phyloP scores from a whole-genome alignment of 2,113 vertebrate genomes.

The Rattus rattus region DNA sequence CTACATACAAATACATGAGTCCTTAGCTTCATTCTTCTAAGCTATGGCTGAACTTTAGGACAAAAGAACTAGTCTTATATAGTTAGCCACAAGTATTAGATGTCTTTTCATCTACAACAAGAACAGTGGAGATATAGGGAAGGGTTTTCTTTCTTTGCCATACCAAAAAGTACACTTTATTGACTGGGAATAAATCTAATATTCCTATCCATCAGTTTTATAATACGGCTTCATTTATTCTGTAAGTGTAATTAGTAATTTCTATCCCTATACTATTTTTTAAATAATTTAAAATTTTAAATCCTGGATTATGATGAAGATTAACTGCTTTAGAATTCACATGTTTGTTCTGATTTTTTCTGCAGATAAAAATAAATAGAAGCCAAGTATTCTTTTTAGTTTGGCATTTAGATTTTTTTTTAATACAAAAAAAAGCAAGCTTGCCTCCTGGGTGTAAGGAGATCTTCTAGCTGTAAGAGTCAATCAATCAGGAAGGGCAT shows the following conservation, averaged over 20 bases:
- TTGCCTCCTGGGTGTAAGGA: slow-evolving; percentile 70
- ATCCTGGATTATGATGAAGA: slow-evolving; percentile 32
- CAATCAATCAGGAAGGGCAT: slow-evolving; percentile 75
- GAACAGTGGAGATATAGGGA: neutral
- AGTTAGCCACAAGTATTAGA: slow-evolving; percentile 24
- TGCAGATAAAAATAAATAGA: slow-evolving; percentile 62
- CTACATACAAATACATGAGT: slow-evolving; percentile 25
- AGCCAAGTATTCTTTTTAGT: slow-evolving; percentile 70
- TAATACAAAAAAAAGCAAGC: slow-evolving; percentile 64
- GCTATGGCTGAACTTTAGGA: neutral
- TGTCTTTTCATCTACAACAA: neutral
- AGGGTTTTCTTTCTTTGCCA: slow-evolving; percentile 48
- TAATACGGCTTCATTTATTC: slow-evolving; percentile 56
- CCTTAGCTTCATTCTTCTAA: slow-evolving; percentile 36
- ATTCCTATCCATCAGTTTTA: slow-evolving; percentile 10
- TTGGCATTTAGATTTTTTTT: slow-evolving; percentile 74
- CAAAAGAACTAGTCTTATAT: slow-evolving; percentile 41
- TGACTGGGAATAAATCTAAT: slow-evolving; percentile 44
- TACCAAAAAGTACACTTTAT: slow-evolving; percentile 8
- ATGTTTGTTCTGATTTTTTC: slow-evolving; percentile 29
- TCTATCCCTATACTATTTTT: slow-evolving; percentile 48
- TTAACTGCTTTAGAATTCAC: slow-evolving; percentile 42
- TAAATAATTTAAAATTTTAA: slow-evolving; percentile 30
- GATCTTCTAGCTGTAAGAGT: slow-evolving; percentile 69
- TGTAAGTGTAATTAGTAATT: slow-evolving; percentile 58